These are phyloP conservation scores for Rapana venosa DNA, from an alignment of 2,888 invertebrate species.

Conservation along the genomic window DNA sequence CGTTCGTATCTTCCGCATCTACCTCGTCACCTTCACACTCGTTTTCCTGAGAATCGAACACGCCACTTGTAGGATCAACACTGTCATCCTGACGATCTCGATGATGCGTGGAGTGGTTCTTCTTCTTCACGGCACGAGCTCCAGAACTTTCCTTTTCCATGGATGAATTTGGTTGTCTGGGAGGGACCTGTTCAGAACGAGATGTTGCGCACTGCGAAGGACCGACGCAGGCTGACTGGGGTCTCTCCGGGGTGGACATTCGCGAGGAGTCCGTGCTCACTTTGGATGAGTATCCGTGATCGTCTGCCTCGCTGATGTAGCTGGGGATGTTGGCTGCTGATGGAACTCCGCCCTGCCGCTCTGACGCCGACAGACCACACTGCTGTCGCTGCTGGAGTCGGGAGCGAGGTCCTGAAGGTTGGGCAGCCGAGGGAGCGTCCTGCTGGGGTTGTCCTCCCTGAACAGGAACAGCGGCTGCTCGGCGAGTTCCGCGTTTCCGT, in stretches of 20 bases:
- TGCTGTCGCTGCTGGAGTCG: neutral
- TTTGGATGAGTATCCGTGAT: slow-evolving; percentile 48
- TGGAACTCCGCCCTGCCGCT: slow-evolving; percentile 9
- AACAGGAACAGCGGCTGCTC: neutral
- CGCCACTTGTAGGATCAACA: neutral
- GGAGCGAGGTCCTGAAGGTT: neutral
- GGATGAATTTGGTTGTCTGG: neutral
- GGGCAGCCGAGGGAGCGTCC: slow-evolving; percentile 41
- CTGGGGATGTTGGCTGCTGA: slow-evolving; percentile 38
- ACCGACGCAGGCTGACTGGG: neutral
- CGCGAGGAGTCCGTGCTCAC: slow-evolving; percentile 46
- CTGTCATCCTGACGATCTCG: neutral
- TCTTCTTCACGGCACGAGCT: neutral
- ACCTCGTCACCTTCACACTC: neutral
- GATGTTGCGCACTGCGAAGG: neutral
- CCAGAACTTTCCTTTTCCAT: neutral
- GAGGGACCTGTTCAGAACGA: neutral
- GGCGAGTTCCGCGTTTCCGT: neutral
- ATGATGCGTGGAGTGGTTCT: too few species aligned
- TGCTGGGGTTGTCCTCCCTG: slow-evolving; percentile 19
- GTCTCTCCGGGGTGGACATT: slow-evolving; percentile 23
- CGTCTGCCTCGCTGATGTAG: slow-evolving; percentile 31
- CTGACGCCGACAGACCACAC: slow-evolving; percentile 19
- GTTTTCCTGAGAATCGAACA: neutral
- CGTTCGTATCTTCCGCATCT: neutral